A percentile compares a stretch with the other conserved stretches of the same genome.
phyloP scores from a whole-genome alignment of 2,797 vertebrate species.

The Taenioides sp. region DNA sequence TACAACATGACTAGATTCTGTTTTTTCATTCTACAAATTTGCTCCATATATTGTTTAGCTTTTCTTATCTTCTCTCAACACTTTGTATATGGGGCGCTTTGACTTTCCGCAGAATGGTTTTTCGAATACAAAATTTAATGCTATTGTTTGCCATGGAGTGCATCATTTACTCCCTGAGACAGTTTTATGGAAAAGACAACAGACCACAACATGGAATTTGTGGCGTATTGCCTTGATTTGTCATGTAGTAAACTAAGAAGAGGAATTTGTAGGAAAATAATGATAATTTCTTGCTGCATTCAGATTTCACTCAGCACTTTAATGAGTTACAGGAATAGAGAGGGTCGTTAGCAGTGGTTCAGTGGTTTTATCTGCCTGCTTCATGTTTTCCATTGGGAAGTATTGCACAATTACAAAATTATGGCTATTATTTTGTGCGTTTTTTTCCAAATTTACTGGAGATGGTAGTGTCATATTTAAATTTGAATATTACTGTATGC shows the following conservation, averaged over 20 bases:
- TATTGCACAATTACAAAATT: neutral
- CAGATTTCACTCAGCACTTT: constrained; percentile 1
- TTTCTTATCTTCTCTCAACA: neutral
- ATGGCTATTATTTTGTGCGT: neutral
- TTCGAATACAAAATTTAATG: constrained; percentile 26
- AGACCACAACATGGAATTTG: constrained; percentile 9
- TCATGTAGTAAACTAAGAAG: constrained; percentile 17
- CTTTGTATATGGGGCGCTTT: constrained; percentile 9
- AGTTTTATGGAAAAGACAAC: constrained; percentile 14
- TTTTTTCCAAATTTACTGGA: neutral
- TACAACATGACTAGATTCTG: neutral
- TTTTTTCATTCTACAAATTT: neutral
- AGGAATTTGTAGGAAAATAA: neutral
- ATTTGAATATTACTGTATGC: too few species aligned
- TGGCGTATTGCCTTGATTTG: constrained; percentile 9
- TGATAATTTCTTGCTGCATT: neutral
- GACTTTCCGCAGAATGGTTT: constrained; percentile 10
- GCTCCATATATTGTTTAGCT: neutral
- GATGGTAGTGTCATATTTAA: too few species aligned
- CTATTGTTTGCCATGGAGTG: neutral
- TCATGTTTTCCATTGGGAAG: constrained; percentile 1
- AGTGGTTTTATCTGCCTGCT: neutral
- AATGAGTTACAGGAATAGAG: constrained; percentile 10
- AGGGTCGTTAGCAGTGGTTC: neutral
- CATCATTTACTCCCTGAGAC: constrained; percentile 31